A percentile compares a stretch with the other conserved stretches of the same genome.
These are phyloP conservation scores for Semicossyphus pulcher DNA, from an alignment of 2,113 vertebrate genomes.

Conservation along the genomic window DNA sequence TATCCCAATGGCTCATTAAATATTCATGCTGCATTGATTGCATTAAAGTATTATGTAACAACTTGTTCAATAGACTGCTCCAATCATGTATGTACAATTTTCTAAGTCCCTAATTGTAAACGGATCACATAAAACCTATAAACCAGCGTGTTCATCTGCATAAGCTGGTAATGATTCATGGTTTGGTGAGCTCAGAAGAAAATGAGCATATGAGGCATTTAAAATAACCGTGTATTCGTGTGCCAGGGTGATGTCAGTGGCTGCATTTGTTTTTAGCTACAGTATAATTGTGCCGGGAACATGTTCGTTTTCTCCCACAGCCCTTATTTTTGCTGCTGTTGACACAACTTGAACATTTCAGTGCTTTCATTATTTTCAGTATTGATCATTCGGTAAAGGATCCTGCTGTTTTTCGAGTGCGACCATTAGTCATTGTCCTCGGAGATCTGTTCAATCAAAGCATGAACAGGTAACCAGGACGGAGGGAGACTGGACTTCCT, in stretches of 20 bases:
- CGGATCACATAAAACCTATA: conserved; percentile 50
- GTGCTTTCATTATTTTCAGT: conserved; percentile 47
- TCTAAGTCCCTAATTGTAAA: conserved; percentile 41
- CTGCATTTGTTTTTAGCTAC: conserved; percentile 54
- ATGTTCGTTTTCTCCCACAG: conserved; percentile 15
- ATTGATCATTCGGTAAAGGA: conserved; percentile 49
- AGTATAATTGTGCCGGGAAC: conserved; percentile 29
- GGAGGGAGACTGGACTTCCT: not conserved
- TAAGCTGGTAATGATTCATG: conserved; percentile 67
- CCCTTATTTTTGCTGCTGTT: conserved; percentile 30
- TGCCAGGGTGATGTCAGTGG: conserved; percentile 33
- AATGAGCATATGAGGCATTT: conserved; percentile 37
- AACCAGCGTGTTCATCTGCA: conserved; percentile 60
- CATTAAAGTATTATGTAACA: conserved; percentile 51
- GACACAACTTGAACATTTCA: conserved; percentile 34
- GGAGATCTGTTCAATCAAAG: conserved; percentile 41
- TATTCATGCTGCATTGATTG: conserved; percentile 56
- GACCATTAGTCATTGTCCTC: conserved; percentile 46
- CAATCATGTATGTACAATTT: conserved; percentile 5
- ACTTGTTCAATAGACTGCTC: conserved; percentile 44
- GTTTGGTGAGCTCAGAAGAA: conserved; percentile 19
- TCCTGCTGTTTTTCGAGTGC: conserved; percentile 39
- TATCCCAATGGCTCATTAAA: conserved; percentile 36
- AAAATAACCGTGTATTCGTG: conserved; percentile 36
- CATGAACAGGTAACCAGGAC: conserved; percentile 26